Conservation (phyloP, 2,888 invertebrate species). For the Bellardia bayeri region DNA sequence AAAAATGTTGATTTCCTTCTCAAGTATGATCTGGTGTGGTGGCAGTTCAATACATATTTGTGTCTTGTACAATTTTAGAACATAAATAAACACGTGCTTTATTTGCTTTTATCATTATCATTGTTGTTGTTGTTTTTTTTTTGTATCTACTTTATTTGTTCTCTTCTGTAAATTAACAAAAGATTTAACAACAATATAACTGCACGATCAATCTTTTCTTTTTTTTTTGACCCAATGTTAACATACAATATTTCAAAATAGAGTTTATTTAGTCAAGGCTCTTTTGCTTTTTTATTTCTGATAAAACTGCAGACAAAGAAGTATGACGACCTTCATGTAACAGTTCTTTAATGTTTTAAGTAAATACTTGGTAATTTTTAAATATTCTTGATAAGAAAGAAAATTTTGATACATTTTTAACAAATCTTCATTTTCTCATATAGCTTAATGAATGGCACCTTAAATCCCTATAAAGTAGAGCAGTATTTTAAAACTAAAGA, state of each 20-base stretch:
- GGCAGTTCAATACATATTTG: conserved; percentile 69
- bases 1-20: conserved; percentile 75
- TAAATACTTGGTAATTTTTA: conserved; percentile 22
- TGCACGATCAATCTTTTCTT: conserved; percentile 68
- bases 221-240: conserved; percentile 56
- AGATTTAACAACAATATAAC: conserved; percentile 65
- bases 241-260: conserved; percentile 66
- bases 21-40: conserved; percentile 62
- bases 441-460: too few species aligned
- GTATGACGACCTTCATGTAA: conserved; percentile 59
- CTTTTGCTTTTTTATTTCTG: not conserved
- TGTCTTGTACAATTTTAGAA: conserved; percentile 65
- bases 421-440: too few species aligned
- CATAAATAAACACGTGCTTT: conserved; percentile 74
- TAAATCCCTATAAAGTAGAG: too few species aligned
- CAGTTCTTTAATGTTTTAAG: conserved; percentile 46
- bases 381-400: too few species aligned
- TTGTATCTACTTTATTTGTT: conserved; percentile 48
- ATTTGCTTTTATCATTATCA: conserved; percentile 53
- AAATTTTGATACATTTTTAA: too few species aligned
- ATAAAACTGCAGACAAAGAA: conserved; percentile 20
- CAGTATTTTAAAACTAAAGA: too few species aligned
- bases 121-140: not conserved
- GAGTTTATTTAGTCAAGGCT: conserved; percentile 65
- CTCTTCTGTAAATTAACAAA: conserved; percentile 65